Evolutionary conservation across 2,113 vertebrate species (phyloP).

Genomic region (Pyrgilauda ruficollis): DNA sequence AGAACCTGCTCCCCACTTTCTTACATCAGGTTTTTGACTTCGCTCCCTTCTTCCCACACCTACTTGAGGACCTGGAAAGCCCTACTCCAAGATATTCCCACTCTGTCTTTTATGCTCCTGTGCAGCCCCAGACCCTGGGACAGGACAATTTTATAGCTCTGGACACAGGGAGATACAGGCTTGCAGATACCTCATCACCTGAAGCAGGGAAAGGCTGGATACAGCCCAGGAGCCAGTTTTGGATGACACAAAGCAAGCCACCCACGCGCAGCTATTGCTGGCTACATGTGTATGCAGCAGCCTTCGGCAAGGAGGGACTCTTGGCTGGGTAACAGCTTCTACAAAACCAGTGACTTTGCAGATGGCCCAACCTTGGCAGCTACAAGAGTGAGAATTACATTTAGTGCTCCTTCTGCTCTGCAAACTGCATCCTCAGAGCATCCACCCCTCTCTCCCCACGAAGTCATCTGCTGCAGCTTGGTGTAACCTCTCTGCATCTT

Average conservation of each 20-base stretch:
- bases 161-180: not conserved
- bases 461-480: not conserved
- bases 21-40: not conserved
- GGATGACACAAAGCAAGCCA: not conserved
- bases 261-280: not conserved
- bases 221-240: not conserved
- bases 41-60: not conserved
- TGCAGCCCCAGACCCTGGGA: not conserved
- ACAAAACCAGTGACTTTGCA: not conserved
- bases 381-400: not conserved
- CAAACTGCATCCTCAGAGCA: not conserved
- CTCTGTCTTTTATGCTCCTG: not conserved
- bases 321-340: not conserved
- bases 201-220: not conserved
- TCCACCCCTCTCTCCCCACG: not conserved
- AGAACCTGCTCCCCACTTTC: not conserved
- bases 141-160: not conserved
- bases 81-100: not conserved
- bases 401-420: not conserved
- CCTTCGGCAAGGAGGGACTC: not conserved
- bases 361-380: not conserved
- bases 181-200: not conserved
- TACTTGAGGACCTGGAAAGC: not conserved
- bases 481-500: not conserved
- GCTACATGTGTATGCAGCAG: not conserved